These are phyloP conservation scores for Poecilobothrus nobilitatus DNA, from an alignment of 2,888 invertebrate genomes.

Conservation along the genomic window DNA sequence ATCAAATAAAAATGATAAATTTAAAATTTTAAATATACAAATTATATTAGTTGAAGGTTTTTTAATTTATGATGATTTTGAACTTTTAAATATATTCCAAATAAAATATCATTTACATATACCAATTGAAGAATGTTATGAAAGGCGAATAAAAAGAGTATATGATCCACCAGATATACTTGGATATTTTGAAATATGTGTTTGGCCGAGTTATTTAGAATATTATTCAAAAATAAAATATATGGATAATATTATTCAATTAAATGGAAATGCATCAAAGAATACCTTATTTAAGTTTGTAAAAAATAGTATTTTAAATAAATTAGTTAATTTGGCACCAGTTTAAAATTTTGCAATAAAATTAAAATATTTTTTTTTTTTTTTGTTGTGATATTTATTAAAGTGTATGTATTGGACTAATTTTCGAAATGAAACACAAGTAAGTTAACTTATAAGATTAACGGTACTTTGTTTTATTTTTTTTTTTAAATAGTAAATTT, in stretches of 20 bases:
- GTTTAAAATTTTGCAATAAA: too few relatives aligned
- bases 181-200: constrained; percentile 79
- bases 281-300: not conserved
- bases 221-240: not conserved
- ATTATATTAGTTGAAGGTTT: constrained; percentile 67
- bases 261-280: not conserved
- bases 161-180: constrained; percentile 75
- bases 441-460: too few relatives aligned
- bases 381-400: too few relatives aligned
- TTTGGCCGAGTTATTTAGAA: constrained; percentile 61
- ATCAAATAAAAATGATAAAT: not conserved
- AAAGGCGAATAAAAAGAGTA: constrained; percentile 52
- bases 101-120: constrained; percentile 67
- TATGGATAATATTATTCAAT: not conserved
- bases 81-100: constrained; percentile 58
- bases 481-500: too few relatives aligned
- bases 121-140: constrained; percentile 57
- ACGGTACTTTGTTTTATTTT: too few relatives aligned
- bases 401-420: too few relatives aligned
- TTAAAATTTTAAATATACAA: constrained; percentile 29
- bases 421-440: too few relatives aligned
- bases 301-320: not conserved
- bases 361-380: too few relatives aligned
- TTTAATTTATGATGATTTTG: constrained; percentile 60
- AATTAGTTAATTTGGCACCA: not conserved